phyloP scores from a whole-genome alignment of 1,140 invertebrate species.

The Myzus persicae region DNA sequence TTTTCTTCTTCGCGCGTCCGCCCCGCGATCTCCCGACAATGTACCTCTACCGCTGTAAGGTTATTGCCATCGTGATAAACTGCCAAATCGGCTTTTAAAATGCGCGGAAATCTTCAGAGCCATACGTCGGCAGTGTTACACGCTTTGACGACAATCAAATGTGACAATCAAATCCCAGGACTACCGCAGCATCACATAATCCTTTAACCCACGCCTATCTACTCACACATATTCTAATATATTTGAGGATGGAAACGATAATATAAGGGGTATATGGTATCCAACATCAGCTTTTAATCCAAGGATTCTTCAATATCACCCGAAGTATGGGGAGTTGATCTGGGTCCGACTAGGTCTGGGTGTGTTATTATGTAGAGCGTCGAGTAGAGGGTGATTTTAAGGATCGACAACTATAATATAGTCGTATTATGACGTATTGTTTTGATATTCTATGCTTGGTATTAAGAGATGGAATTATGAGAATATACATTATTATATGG shows the following conservation, averaged over 20 bases:
- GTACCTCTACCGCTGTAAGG: background rate
- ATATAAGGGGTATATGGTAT: too few species aligned
- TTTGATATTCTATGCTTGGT: background rate
- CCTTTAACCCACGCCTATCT: background rate
- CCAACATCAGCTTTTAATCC: too few species aligned
- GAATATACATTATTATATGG: background rate
- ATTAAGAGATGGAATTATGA: background rate
- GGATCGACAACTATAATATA: too few species aligned
- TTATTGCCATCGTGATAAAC: conserved; percentile 23
- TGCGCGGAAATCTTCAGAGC: background rate
- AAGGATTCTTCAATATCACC: too few species aligned
- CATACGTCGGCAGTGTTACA: background rate
- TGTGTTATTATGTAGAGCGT: too few species aligned
- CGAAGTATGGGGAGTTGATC: too few species aligned
- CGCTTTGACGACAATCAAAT: too few species aligned
- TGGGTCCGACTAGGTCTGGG: too few species aligned
- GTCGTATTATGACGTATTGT: too few species aligned
- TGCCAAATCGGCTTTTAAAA: conserved; percentile 46
- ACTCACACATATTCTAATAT: too few species aligned
- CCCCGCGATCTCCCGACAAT: background rate
- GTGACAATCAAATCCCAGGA: background rate
- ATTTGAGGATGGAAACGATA: too few species aligned
- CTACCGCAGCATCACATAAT: background rate
- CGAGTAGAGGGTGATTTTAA: too few species aligned
- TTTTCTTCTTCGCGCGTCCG: background rate